These are phyloP conservation scores for Brachymystax lenok DNA, from an alignment of 2,797 vertebrate genomes.

Conservation along the genomic window DNA sequence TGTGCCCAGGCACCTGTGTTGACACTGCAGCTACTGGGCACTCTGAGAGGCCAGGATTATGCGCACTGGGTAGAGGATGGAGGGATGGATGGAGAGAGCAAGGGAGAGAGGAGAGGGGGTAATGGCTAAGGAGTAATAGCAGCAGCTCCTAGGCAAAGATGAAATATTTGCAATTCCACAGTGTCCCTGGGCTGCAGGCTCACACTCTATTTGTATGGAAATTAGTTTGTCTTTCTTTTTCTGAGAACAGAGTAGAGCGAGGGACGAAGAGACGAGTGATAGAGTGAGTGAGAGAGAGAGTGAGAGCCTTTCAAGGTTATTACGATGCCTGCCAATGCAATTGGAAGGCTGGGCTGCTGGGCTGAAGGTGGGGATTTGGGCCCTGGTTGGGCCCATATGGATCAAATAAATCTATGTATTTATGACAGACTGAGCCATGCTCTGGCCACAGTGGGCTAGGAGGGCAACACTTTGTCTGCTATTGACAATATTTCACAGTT, in stretches of 20 bases:
- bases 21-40: slow-evolving; percentile 72
- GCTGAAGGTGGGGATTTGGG: slow-evolving; percentile 24
- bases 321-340: slow-evolving; percentile 67
- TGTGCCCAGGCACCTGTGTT: slow-evolving; percentile 64
- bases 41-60: slow-evolving; percentile 64
- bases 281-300: slow-evolving; percentile 12
- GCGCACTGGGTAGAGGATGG: slow-evolving; percentile 43
- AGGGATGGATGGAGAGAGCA: slow-evolving; percentile 1
- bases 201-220: slow-evolving; percentile 85
- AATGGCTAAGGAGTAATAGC: slow-evolving; percentile 71
- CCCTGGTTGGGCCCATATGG: slow-evolving; percentile 62
- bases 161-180: slow-evolving; percentile 83
- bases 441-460: slow-evolving; percentile 47
- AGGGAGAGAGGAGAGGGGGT: slow-evolving; percentile 61
- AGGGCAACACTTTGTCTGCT: slow-evolving; percentile 65
- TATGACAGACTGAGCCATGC: slow-evolving; percentile 69
- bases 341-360: slow-evolving; percentile 33
- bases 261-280: slow-evolving; percentile 41
- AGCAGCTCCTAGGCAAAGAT: slow-evolving; percentile 74
- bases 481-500: slow-evolving; percentile 46
- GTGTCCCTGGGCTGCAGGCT: slow-evolving; percentile 74
- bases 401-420: slow-evolving; percentile 72
- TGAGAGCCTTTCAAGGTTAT: slow-evolving; percentile 67
- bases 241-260: slow-evolving; percentile 59
- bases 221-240: slow-evolving; percentile 80